Evolutionary conservation across 1,140 invertebrate genomes (phyloP).

Genomic region (Drosophila takahashii): DNA sequence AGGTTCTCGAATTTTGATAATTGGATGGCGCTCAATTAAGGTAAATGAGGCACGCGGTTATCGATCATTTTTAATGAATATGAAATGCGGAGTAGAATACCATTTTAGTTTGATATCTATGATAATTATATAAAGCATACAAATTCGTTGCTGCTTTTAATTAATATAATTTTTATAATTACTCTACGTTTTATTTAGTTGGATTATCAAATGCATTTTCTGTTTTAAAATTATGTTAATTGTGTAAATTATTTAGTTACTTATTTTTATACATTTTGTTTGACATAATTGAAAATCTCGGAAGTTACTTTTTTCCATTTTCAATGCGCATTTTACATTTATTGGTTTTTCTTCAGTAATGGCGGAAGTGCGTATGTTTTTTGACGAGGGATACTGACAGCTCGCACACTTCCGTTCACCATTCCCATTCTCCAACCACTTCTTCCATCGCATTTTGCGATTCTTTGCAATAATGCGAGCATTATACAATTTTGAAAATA

Average conservation of each 20-base stretch:
- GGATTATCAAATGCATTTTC: too few species aligned
- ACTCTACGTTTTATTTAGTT: too few species aligned
- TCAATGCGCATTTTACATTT: conserved; percentile 19
- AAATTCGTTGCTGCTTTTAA: too few species aligned
- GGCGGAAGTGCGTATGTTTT: conserved; percentile 28
- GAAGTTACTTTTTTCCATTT: background rate
- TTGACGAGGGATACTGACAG: conserved; percentile 46
- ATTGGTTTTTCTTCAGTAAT: conserved; percentile 23
- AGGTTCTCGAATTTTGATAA: conserved; percentile 11
- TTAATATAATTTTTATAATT: too few species aligned
- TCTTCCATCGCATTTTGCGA: conserved; percentile 34
- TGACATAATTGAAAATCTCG: too few species aligned
- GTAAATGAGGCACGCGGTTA: conserved; percentile 22
- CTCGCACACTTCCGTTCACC: conserved; percentile 3
- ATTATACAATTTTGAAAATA: conserved; percentile 71
- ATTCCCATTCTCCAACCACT: background rate
- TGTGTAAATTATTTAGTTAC: too few species aligned
- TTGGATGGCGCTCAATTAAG: conserved; percentile 24
- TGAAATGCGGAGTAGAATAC: background rate
- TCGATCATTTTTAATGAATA: background rate
- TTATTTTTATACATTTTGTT: too few species aligned
- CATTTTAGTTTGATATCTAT: too few species aligned
- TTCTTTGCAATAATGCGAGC: conserved; percentile 63
- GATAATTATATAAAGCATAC: too few species aligned
- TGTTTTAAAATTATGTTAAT: too few species aligned